Percentiles rank a stretch among this genome's conserved stretches.
Evolutionary conservation across 2,797 vertebrate species (phyloP).

Genomic region (Eptatretus atami): DNA sequence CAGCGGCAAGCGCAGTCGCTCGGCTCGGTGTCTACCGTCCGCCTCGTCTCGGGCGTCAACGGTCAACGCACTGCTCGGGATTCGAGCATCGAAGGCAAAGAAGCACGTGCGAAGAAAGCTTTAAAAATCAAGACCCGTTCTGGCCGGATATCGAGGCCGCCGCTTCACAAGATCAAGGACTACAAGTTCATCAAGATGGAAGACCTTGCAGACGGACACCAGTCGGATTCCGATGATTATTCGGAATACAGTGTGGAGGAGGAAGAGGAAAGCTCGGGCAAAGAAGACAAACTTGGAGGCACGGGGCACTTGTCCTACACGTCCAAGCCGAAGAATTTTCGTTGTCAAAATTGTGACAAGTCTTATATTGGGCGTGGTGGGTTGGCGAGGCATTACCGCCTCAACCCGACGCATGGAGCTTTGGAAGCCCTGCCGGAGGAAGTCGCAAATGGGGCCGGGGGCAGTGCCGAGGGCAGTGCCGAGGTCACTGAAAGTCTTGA

Average conservation of each 20-base stretch:
- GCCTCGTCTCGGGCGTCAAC: constrained; percentile 7
- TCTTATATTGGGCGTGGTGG: constrained; percentile 64
- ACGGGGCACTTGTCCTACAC: constrained; percentile 13
- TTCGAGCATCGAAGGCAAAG: neutral
- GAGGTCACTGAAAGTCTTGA: constrained; percentile 14
- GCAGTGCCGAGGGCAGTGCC: constrained; percentile 3
- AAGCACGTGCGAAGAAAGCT: constrained; percentile 19
- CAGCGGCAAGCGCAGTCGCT: constrained; percentile 21
- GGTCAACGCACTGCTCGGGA: neutral
- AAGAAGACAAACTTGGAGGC: constrained; percentile 12
- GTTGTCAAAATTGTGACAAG: constrained; percentile 53
- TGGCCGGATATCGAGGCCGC: constrained; percentile 55
- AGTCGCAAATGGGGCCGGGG: neutral
- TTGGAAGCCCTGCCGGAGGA: constrained; percentile 12
- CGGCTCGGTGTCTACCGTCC: constrained; percentile 17
- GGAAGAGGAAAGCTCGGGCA: constrained; percentile 13
- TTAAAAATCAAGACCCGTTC: constrained; percentile 57
- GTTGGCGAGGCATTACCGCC: constrained; percentile 50
- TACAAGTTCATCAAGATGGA: constrained; percentile 85
- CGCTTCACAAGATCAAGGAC: constrained; percentile 70
- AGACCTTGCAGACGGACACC: constrained; percentile 46
- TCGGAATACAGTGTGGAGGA: constrained; percentile 59
- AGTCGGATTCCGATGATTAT: constrained; percentile 69
- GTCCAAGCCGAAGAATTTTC: constrained; percentile 28
- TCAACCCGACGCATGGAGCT: constrained; percentile 37